Percentiles rank a stretch among this genome's conserved stretches.
phyloP scores from a whole-genome alignment of 2,888 invertebrate genomes.

The Agonopterix arenella region DNA sequence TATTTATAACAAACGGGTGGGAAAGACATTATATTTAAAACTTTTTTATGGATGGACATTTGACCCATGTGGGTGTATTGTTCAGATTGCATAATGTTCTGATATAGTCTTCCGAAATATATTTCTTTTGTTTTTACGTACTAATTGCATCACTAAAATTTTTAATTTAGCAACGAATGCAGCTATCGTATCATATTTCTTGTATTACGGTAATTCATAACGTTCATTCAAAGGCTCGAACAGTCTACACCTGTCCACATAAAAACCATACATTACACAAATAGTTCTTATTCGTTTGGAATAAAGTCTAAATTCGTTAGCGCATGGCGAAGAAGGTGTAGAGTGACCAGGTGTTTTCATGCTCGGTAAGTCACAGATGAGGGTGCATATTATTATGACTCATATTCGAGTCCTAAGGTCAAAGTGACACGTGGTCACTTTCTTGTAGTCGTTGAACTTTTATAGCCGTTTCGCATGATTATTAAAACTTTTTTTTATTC shows the following conservation, averaged over 20 bases:
- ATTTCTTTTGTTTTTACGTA: too few relatives aligned
- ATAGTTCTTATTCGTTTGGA: neutral
- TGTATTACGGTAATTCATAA: slow-evolving; percentile 8
- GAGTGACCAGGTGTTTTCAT: slow-evolving; percentile 56
- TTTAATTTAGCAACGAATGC: too few relatives aligned
- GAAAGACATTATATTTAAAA: too few relatives aligned
- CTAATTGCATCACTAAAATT: too few relatives aligned
- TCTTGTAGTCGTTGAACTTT: slow-evolving; percentile 37
- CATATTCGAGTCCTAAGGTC: slow-evolving; percentile 28
- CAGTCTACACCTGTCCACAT: slow-evolving; percentile 37
- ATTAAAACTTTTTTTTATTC: too few relatives aligned
- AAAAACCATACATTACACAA: neutral
- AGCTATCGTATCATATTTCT: too few relatives aligned
- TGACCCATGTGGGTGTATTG: too few relatives aligned
- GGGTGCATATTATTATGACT: slow-evolving; percentile 27
- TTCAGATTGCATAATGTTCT: neutral
- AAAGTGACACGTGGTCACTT: slow-evolving; percentile 49
- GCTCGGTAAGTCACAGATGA: slow-evolving; percentile 47
- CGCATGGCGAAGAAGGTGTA: slow-evolving; percentile 4
- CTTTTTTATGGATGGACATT: too few relatives aligned
- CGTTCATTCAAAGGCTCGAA: slow-evolving; percentile 25
- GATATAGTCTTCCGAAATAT: neutral
- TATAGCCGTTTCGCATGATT: too few relatives aligned
- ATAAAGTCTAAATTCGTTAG: neutral
- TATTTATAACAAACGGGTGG: too few relatives aligned